Base-by-base conservation (phyloP, 2,113 vertebrate species). In the Vidua macroura region DNA sequence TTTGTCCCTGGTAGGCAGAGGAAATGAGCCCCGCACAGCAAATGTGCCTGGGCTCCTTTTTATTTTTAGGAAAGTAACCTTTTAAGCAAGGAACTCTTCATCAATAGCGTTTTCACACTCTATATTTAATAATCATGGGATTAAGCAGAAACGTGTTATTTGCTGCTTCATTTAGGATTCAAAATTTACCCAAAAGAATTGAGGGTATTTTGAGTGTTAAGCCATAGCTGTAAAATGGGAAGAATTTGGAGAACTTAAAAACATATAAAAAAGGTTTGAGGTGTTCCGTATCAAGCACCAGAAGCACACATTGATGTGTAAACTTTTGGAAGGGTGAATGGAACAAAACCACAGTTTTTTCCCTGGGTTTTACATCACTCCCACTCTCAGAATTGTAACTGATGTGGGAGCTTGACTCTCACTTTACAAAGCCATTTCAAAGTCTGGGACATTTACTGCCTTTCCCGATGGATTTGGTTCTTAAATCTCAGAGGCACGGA, bases 61-160 rank as follows among this genome's bases (percentile, higher is more conserved):
- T 94, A 92, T 93, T 95, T 95, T 93, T 92, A 95, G 92, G 80
- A 64, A 90, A 91, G 68, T 92, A 97, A 96, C 95, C 95, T 96
- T 97, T 97, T 35, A 25, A 92, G 88, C 82, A 30, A 74, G 24
- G 62, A 93, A 51, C 64, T 96, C 78, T 51, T 83, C 87, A 96
- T 88, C 94, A 64, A 67, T 46, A 68, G 66, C 1, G 14, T 86
- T 83, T 66, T 81, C 74, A 30, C 63, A 33, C 43, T 28, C 92
- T 78, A 18, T 62, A 78, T 87, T 92, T 92, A 87, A 90, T 85
- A 81, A 88, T 52, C 78, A 30, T 2, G 33, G 66, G 79, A 68
- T 60, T 68, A 46, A 46, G 72, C 35, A 55, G 68, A 62, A 95
- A 70, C 5, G 25, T 49, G 77, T 63, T 93, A 23, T 66, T 87